These are phyloP conservation scores for Adineta ricciae DNA, from an alignment of 2,888 invertebrate genomes.

Conservation along the genomic window DNA sequence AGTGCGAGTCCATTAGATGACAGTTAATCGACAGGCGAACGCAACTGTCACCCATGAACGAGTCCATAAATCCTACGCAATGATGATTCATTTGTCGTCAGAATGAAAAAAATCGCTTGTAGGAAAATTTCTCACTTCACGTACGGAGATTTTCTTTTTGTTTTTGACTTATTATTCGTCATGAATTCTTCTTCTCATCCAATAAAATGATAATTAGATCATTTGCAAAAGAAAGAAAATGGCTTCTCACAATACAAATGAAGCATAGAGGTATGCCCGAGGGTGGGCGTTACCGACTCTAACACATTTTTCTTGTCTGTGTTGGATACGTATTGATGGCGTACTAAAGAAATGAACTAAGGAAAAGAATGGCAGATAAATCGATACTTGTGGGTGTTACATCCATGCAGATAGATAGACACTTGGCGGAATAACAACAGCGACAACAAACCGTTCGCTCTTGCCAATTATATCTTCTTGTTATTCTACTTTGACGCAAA, in stretches of 20 bases:
- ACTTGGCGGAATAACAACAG: neutral
- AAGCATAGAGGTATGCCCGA: neutral
- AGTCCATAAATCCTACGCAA: neutral
- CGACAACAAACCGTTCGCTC: neutral
- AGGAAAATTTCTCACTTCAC: neutral
- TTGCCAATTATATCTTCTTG: neutral
- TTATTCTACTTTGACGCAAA: neutral
- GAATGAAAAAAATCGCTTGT: no score
- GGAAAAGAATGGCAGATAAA: neutral
- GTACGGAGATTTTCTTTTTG: neutral
- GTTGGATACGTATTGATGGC: neutral
- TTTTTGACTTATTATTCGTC: neutral
- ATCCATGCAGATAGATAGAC: neutral
- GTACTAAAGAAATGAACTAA: neutral
- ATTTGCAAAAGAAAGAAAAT: neutral
- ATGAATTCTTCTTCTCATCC: neutral
- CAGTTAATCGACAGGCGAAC: neutral
- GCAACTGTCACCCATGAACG: neutral
- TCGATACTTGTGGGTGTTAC: neutral
- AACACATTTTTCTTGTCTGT: neutral
- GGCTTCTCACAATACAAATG: neutral
- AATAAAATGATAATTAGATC: neutral
- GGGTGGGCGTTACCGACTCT: neutral
- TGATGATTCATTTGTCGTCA: neutral
- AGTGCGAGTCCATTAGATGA: neutral